Percentiles rank a stretch among this genome's conserved stretches.
Evolutionary conservation across 2,888 invertebrate species (phyloP).

Genomic region (Eledona agricola): DNA sequence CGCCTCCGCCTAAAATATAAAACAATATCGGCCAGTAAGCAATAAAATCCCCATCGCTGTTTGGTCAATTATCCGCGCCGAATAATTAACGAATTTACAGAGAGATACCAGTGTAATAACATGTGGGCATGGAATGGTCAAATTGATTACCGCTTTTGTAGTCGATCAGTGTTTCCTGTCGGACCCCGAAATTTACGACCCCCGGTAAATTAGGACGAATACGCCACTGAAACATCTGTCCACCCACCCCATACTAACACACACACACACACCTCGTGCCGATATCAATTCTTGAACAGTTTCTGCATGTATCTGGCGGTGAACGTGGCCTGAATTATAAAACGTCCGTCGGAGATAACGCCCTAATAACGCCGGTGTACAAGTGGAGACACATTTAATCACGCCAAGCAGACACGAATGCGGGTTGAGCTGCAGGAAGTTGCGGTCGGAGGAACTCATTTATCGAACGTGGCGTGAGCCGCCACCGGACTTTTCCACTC

Average conservation of each 20-base stretch:
- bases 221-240: constrained; percentile 39
- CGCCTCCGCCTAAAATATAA: constrained; percentile 18
- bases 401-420: constrained; percentile 18
- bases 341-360: constrained; percentile 6
- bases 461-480: constrained; percentile 29
- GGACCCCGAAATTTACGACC: constrained; percentile 46
- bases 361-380: constrained; percentile 13
- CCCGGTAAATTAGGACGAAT: constrained; percentile 43
- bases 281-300: too few relatives aligned
- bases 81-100: constrained; percentile 56
- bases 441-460: constrained; percentile 23
- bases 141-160: constrained; percentile 59
- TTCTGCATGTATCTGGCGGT: too few relatives aligned
- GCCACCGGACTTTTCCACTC: constrained; percentile 30
- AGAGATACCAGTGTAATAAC: constrained; percentile 55
- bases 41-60: constrained; percentile 36
- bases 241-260: constrained; percentile 19
- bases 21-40: constrained; percentile 30
- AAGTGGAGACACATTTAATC: constrained; percentile 21
- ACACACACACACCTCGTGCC: too few relatives aligned
- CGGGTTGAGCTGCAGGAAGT: constrained; percentile 4
- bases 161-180: constrained; percentile 55
- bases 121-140: constrained; percentile 53
- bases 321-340: neutral
- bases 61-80: constrained; percentile 41